Base-by-base conservation (phyloP, 2,113 vertebrate species). In the Reinhardtius hippoglossoides region DNA sequence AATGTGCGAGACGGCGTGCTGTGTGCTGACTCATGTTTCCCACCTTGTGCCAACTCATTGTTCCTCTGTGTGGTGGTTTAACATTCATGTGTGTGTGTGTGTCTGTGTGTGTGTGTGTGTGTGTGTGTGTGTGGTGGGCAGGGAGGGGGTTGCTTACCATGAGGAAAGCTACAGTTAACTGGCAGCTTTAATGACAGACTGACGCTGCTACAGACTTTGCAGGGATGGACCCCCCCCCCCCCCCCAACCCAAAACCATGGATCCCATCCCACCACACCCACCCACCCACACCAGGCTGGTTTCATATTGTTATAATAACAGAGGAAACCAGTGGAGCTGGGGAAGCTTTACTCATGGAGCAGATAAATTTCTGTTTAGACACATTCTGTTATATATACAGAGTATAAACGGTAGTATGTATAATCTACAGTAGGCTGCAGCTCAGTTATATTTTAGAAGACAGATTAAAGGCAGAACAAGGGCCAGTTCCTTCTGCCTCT, bases 151-250 rank as follows among this genome's bases (percentile, higher is more conserved):
- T 75, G 79, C 69, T 61, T 82, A 80, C 67, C 79, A 83, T 81
- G 82, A 85, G 87, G 82, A 91, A 91, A 91, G 89, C 88, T 89
- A 27, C 85, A 70, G 84, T 88, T 88, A 84, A 79, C 64, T 74
- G 5, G 21, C 80, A 78, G 77, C 59, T 88, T 88, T 91, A 92
- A 92, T 91, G 84, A 92, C 80, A 92, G 88, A 56, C 89, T 65
- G 35, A 76, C 24, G 31, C 78, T 44, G 50, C 81, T 69, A 64
- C 61, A 68, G 64, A 74, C 74, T 44, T 44, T 44, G 42, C 14
- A 42, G 40, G 78, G 81, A 88, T 84, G 54, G 65, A 62, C 59
- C 59, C 72, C 73, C 55, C 64, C 54, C 64, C 55, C 67, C 73
- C 78, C n/a, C 26, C 1, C 27, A 27, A 6, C 50, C 64, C 67